These are phyloP conservation scores for Ormia ochracea DNA, from an alignment of 2,888 invertebrate species.

Conservation along the genomic window DNA sequence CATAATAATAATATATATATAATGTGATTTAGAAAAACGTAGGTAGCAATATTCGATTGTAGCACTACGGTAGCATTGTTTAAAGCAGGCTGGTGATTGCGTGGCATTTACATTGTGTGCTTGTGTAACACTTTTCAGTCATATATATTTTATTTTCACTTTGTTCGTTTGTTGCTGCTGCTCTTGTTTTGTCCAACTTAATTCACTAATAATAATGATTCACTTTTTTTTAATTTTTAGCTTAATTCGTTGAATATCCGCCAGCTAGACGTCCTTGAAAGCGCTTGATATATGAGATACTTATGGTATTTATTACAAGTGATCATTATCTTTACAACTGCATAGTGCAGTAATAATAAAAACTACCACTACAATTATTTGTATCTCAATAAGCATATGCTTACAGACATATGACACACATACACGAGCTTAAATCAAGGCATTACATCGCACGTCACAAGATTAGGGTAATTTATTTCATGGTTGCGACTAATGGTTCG, in stretches of 20 bases:
- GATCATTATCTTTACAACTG: conserved; percentile 69
- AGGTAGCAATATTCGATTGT: too few relatives aligned
- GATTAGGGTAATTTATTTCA: neutral
- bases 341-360: conserved; percentile 23
- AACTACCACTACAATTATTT: conserved; percentile 28
- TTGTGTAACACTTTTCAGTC: neutral
- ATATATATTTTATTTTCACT: conserved; percentile 25
- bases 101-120: neutral
- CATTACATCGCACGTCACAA: neutral
- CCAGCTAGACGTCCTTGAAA: conserved; percentile 69
- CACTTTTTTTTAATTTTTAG: neutral
- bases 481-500: too few relatives aligned
- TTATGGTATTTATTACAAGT: conserved; percentile 75
- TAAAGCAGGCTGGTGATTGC: neutral
- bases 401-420: conserved; percentile 33
- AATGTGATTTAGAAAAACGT: too few relatives aligned
- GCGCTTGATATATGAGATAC: conserved; percentile 67
- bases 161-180: conserved; percentile 6
- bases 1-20: too few relatives aligned
- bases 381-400: conserved; percentile 26
- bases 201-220: conserved; percentile 52
- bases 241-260: conserved; percentile 33
- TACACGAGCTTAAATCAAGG: conserved; percentile 20
- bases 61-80: too few relatives aligned
- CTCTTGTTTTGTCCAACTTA: neutral